A percentile compares a stretch with the other conserved stretches of the same genome.
Evolutionary conservation across 2,113 vertebrate genomes (phyloP).

Genomic region (Tragelaphus imberbis): DNA sequence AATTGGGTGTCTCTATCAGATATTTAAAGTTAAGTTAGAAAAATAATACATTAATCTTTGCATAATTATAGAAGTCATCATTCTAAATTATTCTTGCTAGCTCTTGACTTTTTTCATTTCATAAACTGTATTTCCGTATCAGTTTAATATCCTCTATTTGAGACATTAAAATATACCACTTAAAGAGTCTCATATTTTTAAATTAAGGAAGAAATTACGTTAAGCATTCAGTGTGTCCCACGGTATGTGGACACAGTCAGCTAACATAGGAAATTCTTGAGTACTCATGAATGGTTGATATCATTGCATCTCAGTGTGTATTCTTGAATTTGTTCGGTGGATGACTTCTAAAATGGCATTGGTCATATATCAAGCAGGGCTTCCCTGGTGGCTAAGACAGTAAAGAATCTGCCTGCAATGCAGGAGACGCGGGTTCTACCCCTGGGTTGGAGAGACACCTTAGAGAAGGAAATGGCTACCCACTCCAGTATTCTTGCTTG

Average conservation of each 20-base stretch:
- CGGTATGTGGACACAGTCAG: background rate
- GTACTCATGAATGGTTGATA: background rate
- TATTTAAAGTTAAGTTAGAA: background rate
- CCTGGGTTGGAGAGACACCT: background rate
- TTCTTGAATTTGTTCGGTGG: background rate
- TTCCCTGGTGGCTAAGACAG: background rate
- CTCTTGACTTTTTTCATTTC: conserved; percentile 13
- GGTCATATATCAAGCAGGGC: background rate
- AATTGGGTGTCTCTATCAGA: background rate
- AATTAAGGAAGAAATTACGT: background rate
- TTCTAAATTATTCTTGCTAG: conserved; percentile 14
- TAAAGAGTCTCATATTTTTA: conserved; percentile 1
- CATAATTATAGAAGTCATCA: background rate
- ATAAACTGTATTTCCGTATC: background rate
- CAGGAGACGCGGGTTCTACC: background rate
- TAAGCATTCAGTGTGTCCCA: background rate
- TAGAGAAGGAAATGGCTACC: background rate
- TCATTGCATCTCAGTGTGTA: background rate
- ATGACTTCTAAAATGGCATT: background rate
- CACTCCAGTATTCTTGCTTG: background rate
- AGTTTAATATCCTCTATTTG: conserved; percentile 18
- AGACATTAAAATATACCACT: background rate
- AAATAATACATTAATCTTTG: background rate
- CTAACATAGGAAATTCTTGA: background rate
- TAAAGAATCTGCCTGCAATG: background rate